Conservation (phyloP, 2,797 vertebrate species). For the Nasua narica region DNA sequence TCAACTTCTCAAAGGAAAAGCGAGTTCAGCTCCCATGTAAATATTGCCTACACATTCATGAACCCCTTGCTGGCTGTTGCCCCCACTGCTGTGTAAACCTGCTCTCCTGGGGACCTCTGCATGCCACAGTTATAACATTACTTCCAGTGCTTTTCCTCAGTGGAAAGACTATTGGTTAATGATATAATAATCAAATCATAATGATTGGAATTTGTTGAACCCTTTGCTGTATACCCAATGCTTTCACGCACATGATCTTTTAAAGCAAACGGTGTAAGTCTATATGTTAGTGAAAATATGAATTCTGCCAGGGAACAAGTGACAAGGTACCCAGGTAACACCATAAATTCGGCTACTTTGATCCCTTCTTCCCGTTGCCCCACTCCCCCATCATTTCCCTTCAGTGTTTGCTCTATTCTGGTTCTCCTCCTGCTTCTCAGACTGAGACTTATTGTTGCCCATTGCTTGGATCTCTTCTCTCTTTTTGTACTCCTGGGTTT, state of each 20-base stretch:
- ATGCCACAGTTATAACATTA: background rate
- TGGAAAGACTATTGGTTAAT: background rate
- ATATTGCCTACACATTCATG: background rate
- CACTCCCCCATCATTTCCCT: background rate
- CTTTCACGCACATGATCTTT: background rate
- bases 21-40: background rate
- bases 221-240: background rate
- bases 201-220: background rate
- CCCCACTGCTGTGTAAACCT: too few relatives aligned
- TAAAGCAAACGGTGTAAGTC: background rate
- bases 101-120: background rate
- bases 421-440: background rate
- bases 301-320: background rate
- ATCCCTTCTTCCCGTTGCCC: background rate
- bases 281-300: background rate
- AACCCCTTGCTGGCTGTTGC: background rate
- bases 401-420: background rate
- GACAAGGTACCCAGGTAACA: background rate
- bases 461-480: background rate
- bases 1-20: background rate
- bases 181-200: background rate
- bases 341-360: background rate
- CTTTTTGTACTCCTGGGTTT: background rate
- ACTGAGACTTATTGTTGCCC: background rate
- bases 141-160: background rate